These are phyloP conservation scores for Hyposoter dolosus DNA, from an alignment of 2,888 invertebrate species.

Conservation along the genomic window DNA sequence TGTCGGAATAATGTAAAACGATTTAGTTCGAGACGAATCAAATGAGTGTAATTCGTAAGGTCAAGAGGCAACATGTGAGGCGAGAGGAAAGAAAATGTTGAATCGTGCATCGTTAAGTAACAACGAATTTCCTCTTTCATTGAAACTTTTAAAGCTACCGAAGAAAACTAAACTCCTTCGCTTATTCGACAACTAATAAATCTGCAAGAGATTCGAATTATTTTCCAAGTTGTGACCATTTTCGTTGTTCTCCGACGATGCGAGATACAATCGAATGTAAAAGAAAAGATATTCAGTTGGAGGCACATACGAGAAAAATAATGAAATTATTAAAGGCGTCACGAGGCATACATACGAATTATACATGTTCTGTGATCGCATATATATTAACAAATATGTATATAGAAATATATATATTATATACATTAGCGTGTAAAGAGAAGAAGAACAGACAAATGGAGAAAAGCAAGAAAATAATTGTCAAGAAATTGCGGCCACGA, in stretches of 20 bases:
- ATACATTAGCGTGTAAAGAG: conserved; percentile 72
- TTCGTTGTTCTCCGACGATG: background rate
- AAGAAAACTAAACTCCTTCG: background rate
- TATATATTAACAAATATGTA: conserved; percentile 72
- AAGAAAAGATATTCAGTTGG: conserved; percentile 55
- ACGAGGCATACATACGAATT: conserved; percentile 79
- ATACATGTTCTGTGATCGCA: conserved; percentile 81
- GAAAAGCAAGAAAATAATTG: conserved; percentile 28
- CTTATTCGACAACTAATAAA: background rate
- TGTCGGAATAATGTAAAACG: conserved; percentile 47
- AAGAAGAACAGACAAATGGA: conserved; percentile 25
- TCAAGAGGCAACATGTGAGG: conserved; percentile 51
- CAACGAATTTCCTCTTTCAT: background rate
- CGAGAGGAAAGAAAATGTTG: conserved; percentile 27
- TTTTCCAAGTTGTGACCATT: background rate
- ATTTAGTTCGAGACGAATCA: conserved; percentile 74
- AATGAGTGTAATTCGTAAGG: conserved; percentile 77
- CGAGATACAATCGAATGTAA: conserved; percentile 1
- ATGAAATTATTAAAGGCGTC: conserved; percentile 67
- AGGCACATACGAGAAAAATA: conserved; percentile 59
- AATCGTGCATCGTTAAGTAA: conserved; percentile 66
- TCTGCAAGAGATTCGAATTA: background rate
- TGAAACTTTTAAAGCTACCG: background rate
- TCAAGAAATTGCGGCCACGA: conserved; percentile 11
- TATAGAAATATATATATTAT: conserved; percentile 68